phyloP scores from a whole-genome alignment of 2,797 vertebrate genomes.

The Melanotaenia nigrans region DNA sequence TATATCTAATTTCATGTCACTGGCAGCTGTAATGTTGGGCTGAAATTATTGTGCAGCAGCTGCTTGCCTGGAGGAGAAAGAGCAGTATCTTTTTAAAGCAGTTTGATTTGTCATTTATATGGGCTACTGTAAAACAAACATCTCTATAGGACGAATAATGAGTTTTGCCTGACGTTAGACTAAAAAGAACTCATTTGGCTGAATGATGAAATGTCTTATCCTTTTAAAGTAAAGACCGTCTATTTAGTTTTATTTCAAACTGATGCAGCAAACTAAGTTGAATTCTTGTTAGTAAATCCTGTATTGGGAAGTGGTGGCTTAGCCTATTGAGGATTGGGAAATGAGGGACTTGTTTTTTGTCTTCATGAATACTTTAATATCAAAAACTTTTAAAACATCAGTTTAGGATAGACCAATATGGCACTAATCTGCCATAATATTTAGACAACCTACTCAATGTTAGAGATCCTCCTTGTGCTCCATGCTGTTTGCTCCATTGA shows the following conservation, averaged over 20 bases:
- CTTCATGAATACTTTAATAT: too few species aligned
- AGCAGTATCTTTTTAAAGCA: slow-evolving; percentile 8
- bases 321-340: slow-evolving; percentile 1
- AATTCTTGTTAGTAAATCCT: slow-evolving; percentile 28
- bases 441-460: neutral
- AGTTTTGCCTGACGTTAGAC: slow-evolving; percentile 17
- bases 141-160: slow-evolving; percentile 10
- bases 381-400: neutral
- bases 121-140: slow-evolving; percentile 22
- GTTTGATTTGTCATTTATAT: slow-evolving; percentile 33
- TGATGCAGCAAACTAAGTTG: slow-evolving; percentile 4
- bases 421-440: neutral
- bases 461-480: neutral
- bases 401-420: neutral
- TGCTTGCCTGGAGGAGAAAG: slow-evolving; percentile 25
- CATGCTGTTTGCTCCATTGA: slow-evolving; percentile 1
- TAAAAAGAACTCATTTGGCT: slow-evolving; percentile 8
- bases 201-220: slow-evolving; percentile 9
- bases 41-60: slow-evolving; percentile 16
- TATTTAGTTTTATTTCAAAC: slow-evolving; percentile 22
- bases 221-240: slow-evolving; percentile 6
- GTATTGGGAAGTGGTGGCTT: neutral
- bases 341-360: slow-evolving; percentile 4
- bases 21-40: slow-evolving; percentile 9
- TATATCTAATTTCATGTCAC: slow-evolving; percentile 18